Conservation (phyloP, 1,140 invertebrate species). For the Physella acuta region DNA sequence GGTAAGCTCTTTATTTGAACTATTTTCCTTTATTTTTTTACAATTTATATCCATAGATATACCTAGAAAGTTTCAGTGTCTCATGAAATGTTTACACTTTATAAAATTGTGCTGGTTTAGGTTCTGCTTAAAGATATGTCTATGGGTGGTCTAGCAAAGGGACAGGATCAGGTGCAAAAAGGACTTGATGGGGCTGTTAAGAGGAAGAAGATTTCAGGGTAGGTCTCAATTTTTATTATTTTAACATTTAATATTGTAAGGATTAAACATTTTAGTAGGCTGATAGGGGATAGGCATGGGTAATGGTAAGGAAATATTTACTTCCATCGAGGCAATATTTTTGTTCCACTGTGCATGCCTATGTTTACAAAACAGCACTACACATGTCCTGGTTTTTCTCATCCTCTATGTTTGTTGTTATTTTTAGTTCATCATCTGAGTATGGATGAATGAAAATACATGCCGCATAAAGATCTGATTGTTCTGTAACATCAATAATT, state of each 20-base stretch:
- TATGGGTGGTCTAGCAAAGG: conserved; percentile 77
- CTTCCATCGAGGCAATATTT: too few relatives aligned
- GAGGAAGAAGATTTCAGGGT: conserved; percentile 58
- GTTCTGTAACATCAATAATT: too few relatives aligned
- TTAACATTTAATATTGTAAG: too few relatives aligned
- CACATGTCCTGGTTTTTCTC: background rate
- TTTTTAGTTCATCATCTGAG: background rate
- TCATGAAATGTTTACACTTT: background rate
- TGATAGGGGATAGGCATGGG: too few relatives aligned
- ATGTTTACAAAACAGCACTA: background rate
- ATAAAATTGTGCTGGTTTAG: background rate
- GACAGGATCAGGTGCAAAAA: conserved; percentile 86
- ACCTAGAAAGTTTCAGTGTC: background rate
- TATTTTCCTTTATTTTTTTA: background rate
- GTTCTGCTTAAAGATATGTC: conserved; percentile 92
- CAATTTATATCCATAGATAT: background rate
- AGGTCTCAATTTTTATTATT: conserved; percentile 15
- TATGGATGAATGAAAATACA: background rate
- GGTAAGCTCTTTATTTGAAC: background rate
- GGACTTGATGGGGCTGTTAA: conserved; percentile 68
- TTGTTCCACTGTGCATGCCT: background rate
- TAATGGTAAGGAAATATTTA: too few relatives aligned
- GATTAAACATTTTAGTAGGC: too few relatives aligned
- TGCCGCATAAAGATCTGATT: too few relatives aligned
- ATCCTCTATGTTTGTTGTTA: background rate